phyloP scores from a whole-genome alignment of 2,113 vertebrate genomes.

The Columbina picui region DNA sequence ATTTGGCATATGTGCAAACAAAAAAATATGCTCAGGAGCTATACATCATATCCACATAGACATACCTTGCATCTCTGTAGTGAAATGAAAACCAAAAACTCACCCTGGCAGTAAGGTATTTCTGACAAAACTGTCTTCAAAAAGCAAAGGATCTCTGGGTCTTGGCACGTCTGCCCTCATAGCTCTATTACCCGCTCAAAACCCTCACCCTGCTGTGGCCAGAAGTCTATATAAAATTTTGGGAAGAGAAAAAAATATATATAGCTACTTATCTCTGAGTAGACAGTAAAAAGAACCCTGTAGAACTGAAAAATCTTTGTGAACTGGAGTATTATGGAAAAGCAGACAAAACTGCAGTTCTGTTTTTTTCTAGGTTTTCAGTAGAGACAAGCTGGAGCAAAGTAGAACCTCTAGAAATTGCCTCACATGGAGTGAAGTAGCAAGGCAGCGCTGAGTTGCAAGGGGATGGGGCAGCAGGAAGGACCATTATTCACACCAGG shows the following conservation, averaged over 20 bases:
- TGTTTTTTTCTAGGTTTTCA: background rate
- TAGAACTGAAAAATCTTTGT: background rate
- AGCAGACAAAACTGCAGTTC: background rate
- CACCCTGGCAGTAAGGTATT: background rate
- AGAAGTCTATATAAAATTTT: background rate
- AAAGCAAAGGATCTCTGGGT: background rate
- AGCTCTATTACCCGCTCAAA: background rate
- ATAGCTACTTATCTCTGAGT: background rate
- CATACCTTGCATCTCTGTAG: background rate
- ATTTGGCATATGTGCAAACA: background rate
- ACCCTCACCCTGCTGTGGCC: fast-evolving
- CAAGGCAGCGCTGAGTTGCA: fast-evolving
- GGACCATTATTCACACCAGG: background rate
- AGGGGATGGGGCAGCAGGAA: background rate
- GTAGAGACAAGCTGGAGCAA: background rate
- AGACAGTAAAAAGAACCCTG: background rate
- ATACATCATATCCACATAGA: background rate
- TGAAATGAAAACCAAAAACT: background rate
- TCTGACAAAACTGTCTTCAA: background rate
- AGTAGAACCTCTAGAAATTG: background rate
- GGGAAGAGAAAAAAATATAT: background rate
- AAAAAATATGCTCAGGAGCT: background rate
- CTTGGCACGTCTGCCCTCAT: background rate
- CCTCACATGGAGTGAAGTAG: fast-evolving
- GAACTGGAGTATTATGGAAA: background rate